Conservation (phyloP, 2,113 vertebrate genomes). For the Sardina pilchardus region DNA sequence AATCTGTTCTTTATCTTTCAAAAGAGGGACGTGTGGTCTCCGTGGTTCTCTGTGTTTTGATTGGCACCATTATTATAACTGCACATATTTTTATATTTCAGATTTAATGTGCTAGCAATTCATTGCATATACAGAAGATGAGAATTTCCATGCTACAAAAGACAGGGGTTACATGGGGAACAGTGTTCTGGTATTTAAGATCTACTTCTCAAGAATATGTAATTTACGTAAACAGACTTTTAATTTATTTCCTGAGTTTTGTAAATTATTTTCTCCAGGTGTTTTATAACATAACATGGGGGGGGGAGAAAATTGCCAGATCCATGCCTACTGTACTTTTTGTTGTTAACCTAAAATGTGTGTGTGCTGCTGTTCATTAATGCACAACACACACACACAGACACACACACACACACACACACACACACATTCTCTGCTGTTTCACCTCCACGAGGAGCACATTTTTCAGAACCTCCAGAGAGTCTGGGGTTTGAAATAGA, state of each 20-base stretch:
- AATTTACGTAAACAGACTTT: background rate
- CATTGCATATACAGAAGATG: background rate
- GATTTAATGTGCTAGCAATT: background rate
- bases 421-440: background rate
- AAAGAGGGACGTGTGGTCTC: background rate
- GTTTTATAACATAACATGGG: background rate
- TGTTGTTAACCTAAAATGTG: background rate
- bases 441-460: background rate
- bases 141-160: background rate
- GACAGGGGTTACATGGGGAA: background rate
- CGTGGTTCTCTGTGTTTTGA: background rate
- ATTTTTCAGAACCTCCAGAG: slow-evolving; percentile 14
- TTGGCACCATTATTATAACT: background rate
- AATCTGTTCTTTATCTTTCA: background rate
- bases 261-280: background rate
- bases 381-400: no score
- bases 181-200: background rate
- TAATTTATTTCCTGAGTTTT: background rate
- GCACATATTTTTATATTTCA: background rate
- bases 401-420: background rate
- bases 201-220: background rate
- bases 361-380: background rate
- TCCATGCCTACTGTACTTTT: background rate
- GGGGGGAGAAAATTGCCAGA: background rate
- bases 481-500: slow-evolving; percentile 24